A percentile compares a stretch with the other conserved stretches of the same genome.
phyloP scores from a whole-genome alignment of 2,888 invertebrate genomes.

The Clanis bilineata region DNA sequence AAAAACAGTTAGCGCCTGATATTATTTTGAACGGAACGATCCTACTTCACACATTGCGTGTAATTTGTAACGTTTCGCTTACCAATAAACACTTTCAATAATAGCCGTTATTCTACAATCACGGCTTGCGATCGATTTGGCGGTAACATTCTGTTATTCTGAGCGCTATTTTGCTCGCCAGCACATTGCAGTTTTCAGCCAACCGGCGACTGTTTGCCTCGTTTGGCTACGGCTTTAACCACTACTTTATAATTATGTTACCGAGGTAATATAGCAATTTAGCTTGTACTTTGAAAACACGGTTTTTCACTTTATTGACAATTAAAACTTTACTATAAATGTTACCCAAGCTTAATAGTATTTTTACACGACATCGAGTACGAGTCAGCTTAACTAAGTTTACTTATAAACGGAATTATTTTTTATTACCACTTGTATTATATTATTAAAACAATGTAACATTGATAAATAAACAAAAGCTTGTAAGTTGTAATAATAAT shows the following conservation, averaged over 20 bases:
- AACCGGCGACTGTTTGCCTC: background rate
- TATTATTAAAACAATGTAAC: too few species aligned
- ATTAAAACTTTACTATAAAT: conserved; percentile 1
- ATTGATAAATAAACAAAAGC: too few species aligned
- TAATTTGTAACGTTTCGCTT: background rate
- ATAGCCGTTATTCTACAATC: background rate
- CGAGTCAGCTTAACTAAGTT: background rate
- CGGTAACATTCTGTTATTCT: too few species aligned
- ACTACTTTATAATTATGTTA: background rate
- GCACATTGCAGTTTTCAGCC: background rate
- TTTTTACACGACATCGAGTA: background rate
- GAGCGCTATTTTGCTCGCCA: background rate
- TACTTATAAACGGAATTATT: background rate
- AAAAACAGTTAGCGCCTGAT: background rate
- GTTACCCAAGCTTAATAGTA: background rate
- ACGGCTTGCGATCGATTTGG: background rate
- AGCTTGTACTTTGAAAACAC: background rate
- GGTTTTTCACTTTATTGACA: conserved; percentile 5
- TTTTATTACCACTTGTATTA: too few species aligned
- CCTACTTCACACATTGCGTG: background rate
- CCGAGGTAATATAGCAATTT: background rate
- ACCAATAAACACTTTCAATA: background rate
- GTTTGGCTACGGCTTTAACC: background rate
- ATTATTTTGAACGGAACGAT: background rate
- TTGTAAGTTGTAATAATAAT: too few species aligned